Evolutionary conservation across 2,888 invertebrate genomes (phyloP).

Genomic region (Euclidia mi): DNA sequence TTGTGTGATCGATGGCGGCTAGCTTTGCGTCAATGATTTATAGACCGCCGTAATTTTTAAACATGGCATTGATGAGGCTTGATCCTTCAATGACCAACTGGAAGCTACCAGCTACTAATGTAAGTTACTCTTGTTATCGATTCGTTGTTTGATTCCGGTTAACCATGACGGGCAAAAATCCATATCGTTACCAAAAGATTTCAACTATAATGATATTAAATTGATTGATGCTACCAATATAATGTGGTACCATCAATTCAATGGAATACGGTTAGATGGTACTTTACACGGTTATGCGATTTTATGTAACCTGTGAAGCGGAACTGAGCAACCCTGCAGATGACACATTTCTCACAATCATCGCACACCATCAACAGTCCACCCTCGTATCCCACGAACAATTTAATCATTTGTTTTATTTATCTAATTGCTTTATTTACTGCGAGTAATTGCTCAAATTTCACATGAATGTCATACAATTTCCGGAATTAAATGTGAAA

Average conservation of each 20-base stretch:
- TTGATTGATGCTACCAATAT: too few species aligned
- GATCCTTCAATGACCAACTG: conserved; percentile 63
- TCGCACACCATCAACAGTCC: conserved; percentile 45
- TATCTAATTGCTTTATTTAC: conserved; percentile 81
- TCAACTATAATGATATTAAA: too few species aligned
- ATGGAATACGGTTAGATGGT: too few species aligned
- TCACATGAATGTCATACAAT: conserved; percentile 67
- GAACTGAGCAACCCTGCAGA: conserved; percentile 69
- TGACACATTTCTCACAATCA: conserved; percentile 86
- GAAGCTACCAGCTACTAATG: conserved; percentile 67
- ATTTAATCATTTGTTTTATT: conserved; percentile 75
- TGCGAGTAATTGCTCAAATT: conserved; percentile 71
- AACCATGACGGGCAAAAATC: conserved; percentile 50
- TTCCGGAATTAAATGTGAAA: conserved; percentile 67
- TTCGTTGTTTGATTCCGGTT: conserved; percentile 22
- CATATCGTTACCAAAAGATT: background rate
- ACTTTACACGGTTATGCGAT: too few species aligned
- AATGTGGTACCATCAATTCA: too few species aligned
- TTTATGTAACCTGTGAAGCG: too few species aligned
- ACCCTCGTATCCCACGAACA: conserved; percentile 77
- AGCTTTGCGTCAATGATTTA: conserved; percentile 82
- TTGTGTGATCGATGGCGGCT: conserved; percentile 83
- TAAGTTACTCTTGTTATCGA: conserved; percentile 59
- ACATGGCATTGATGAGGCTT: conserved; percentile 73
- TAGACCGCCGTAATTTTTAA: conserved; percentile 77